A percentile compares a stretch with the other conserved stretches of the same genome.
These are phyloP conservation scores for Boulengeromyrus knoepffleri DNA, from an alignment of 2,113 vertebrate species.

Conservation along the genomic window DNA sequence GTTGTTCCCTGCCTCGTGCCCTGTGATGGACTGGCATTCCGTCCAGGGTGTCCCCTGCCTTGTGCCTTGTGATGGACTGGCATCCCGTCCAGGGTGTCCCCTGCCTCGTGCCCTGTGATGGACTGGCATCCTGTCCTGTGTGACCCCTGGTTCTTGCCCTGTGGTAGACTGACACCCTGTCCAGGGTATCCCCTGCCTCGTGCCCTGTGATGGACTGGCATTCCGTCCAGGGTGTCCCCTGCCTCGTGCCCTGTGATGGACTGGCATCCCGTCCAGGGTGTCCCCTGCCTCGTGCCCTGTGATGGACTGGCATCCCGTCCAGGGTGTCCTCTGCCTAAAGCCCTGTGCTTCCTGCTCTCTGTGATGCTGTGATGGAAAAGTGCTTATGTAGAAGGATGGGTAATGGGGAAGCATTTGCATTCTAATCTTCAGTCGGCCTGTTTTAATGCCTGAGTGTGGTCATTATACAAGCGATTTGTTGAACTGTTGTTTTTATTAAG, in stretches of 20 bases:
- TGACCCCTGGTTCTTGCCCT: not conserved
- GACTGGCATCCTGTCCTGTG: not conserved
- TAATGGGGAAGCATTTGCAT: not conserved
- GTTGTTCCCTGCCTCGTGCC: not conserved
- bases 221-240: not conserved
- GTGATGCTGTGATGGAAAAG: not conserved
- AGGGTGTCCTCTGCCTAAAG: not conserved
- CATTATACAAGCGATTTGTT: not conserved
- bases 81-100: too few relatives aligned
- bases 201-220: not conserved
- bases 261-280: not conserved
- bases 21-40: not conserved
- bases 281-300: not conserved
- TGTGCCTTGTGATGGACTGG: too few relatives aligned
- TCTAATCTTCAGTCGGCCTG: not conserved
- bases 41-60: not conserved
- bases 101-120: not conserved
- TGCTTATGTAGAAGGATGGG: not conserved
- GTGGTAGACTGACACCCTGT: too few relatives aligned
- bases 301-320: not conserved
- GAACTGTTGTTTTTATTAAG: not conserved
- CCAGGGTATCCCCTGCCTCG: not conserved
- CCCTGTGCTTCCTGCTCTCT: not conserved
- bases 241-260: not conserved
- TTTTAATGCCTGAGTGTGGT: not conserved